Percentiles rank a stretch among this genome's conserved stretches.
These are phyloP conservation scores for Holothuria glaberrima DNA, from an alignment of 35 echinoderm and acorn worm genomes.

Conservation along the genomic window DNA sequence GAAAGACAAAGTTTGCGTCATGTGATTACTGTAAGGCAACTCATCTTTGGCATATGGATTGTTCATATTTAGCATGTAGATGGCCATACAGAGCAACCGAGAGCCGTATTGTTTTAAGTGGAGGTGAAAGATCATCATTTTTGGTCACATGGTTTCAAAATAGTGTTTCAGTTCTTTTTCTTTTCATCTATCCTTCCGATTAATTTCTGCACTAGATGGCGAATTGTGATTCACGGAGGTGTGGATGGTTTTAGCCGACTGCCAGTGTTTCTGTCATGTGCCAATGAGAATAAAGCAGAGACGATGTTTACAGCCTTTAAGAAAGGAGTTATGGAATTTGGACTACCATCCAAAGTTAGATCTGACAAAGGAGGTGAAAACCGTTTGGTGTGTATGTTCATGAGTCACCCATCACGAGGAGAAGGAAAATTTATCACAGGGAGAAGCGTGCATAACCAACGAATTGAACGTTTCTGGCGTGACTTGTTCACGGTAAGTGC, in stretches of 20 bases:
- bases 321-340: slow-evolving; percentile 39
- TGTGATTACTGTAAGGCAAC: too few relatives aligned
- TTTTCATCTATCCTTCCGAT: too few relatives aligned
- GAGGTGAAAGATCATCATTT: too few relatives aligned
- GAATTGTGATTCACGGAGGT: slow-evolving; percentile 72
- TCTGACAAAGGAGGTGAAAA: slow-evolving; percentile 70
- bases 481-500: not conserved
- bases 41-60: too few relatives aligned
- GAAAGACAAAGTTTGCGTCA: too few relatives aligned
- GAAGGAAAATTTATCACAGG: slow-evolving; percentile 67
- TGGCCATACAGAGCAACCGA: too few relatives aligned
- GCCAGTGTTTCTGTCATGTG: slow-evolving; percentile 43
- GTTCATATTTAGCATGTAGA: too few relatives aligned
- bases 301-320: slow-evolving; percentile 49
- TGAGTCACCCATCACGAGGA: slow-evolving; percentile 46
- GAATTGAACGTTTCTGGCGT: slow-evolving; percentile 24
- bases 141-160: too few relatives aligned
- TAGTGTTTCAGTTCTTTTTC: too few relatives aligned
- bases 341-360: slow-evolving; percentile 60
- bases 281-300: slow-evolving; percentile 45
- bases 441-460: slow-evolving; percentile 34
- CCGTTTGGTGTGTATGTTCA: slow-evolving; percentile 57
- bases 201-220: slow-evolving; percentile 60
- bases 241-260: slow-evolving; percentile 64
- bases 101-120: too few relatives aligned